Percentiles rank a stretch among this genome's conserved stretches.
Conservation (phyloP, 1,140 invertebrate species). For the Cherax quadricarinatus region DNA sequence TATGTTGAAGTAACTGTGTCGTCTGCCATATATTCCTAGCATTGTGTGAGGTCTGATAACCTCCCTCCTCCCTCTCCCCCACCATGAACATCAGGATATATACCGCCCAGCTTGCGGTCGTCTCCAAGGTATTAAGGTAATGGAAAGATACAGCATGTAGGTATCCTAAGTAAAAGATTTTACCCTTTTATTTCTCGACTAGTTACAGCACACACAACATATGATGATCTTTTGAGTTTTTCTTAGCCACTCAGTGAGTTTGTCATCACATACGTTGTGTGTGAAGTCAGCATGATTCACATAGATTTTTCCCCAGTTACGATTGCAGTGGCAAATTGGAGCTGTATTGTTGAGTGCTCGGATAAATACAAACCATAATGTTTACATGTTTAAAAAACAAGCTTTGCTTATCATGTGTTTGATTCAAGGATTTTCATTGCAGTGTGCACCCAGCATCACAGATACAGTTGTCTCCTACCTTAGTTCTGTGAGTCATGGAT, state of each 20-base stretch:
- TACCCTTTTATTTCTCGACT: background rate
- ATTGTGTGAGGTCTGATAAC: constrained; percentile 25
- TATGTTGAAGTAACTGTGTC: constrained; percentile 18
- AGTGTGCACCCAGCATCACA: background rate
- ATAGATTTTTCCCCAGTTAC: background rate
- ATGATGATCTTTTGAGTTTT: background rate
- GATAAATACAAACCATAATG: background rate
- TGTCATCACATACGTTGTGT: background rate
- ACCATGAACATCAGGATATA: constrained; percentile 46
- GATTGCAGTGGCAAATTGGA: background rate
- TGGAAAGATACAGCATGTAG: constrained; percentile 1
- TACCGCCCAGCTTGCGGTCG: constrained; percentile 54
- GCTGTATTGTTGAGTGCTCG: background rate
- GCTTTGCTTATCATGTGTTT: background rate
- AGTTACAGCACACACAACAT: background rate
- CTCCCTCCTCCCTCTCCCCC: constrained; percentile 28
- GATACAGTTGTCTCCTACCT: background rate
- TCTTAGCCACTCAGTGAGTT: background rate
- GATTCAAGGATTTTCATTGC: background rate
- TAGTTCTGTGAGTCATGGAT: constrained; percentile 19
- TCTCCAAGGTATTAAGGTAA: constrained; percentile 49
- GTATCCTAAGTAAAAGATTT: background rate
- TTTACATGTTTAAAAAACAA: background rate
- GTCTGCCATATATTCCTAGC: constrained; percentile 40
- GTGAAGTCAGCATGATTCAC: background rate